These are phyloP conservation scores for Leptoclinus maculatus DNA, from an alignment of 2,797 vertebrate genomes.

Conservation along the genomic window DNA sequence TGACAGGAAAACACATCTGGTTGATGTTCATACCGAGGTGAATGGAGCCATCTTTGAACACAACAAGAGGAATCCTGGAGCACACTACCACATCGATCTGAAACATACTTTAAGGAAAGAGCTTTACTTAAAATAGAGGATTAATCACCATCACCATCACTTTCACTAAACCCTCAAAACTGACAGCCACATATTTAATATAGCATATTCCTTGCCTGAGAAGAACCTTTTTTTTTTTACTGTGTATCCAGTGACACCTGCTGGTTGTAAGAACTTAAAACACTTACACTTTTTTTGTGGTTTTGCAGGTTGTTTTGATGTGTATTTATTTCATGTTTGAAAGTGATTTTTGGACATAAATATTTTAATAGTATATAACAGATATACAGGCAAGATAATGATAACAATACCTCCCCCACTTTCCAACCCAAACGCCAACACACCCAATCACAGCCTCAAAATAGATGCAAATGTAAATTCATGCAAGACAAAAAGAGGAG, in stretches of 20 bases:
- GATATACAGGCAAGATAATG: neutral
- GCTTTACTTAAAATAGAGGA: conserved; percentile 78
- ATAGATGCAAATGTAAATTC: neutral
- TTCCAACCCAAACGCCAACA: no score
- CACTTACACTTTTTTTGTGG: neutral
- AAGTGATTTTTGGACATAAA: neutral
- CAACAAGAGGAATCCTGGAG: conserved; percentile 77
- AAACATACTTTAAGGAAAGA: conserved; percentile 90
- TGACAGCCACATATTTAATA: no score
- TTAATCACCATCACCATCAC: neutral
- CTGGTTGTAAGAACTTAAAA: conserved; percentile 13
- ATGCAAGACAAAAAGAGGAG: neutral
- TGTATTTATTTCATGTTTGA: conserved; percentile 16
- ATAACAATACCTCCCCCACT: neutral
- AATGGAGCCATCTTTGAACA: conserved; percentile 84
- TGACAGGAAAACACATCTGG: conserved; percentile 84
- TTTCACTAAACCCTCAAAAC: neutral
- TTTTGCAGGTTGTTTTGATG: neutral
- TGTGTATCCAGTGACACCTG: conserved; percentile 54
- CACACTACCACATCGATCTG: conserved; percentile 82
- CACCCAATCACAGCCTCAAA: neutral
- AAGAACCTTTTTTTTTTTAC: conserved; percentile 27
- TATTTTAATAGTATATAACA: neutral
- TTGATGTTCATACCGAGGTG: conserved; percentile 88
- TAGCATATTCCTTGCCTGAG: neutral